Evolutionary conservation across 2,113 vertebrate species (phyloP).

Genomic region (Callospermophilus lateralis): DNA sequence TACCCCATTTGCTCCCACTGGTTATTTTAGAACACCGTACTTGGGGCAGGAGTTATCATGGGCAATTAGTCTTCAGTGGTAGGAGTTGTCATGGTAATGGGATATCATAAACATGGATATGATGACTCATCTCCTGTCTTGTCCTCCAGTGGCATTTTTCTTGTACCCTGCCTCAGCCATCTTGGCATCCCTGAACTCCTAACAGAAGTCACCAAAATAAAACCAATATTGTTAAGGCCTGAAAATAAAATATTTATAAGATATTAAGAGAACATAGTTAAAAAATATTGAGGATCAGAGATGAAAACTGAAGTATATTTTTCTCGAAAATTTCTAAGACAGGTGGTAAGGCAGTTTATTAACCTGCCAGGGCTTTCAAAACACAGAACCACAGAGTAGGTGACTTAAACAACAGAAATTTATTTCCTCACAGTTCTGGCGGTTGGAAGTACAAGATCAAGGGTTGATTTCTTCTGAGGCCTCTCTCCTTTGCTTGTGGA

Average conservation of each 20-base stretch:
- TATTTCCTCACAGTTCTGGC: neutral
- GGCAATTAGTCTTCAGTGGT: too few relatives aligned
- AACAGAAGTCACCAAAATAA: neutral
- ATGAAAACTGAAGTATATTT: neutral
- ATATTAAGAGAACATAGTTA: neutral
- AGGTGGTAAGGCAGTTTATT: neutral
- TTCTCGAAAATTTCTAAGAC: neutral
- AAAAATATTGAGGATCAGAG: neutral
- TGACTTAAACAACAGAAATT: neutral
- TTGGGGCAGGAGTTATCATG: too few relatives aligned
- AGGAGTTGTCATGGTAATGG: too few relatives aligned
- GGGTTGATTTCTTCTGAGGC: neutral
- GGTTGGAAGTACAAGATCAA: neutral
- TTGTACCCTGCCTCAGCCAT: too few relatives aligned
- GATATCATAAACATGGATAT: too few relatives aligned
- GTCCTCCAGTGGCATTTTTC: too few relatives aligned
- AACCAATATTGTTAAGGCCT: neutral
- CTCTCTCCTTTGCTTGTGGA: neutral
- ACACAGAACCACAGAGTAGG: neutral
- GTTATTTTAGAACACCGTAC: too few relatives aligned
- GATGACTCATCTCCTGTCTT: too few relatives aligned
- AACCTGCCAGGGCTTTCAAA: neutral
- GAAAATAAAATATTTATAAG: constrained; percentile 40
- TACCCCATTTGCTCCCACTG: too few relatives aligned
- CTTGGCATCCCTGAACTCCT: too few relatives aligned